A percentile compares a stretch with the other conserved stretches of the same genome.
Evolutionary conservation across 2,888 invertebrate genomes (phyloP).

Genomic region (Tachina grossa): DNA sequence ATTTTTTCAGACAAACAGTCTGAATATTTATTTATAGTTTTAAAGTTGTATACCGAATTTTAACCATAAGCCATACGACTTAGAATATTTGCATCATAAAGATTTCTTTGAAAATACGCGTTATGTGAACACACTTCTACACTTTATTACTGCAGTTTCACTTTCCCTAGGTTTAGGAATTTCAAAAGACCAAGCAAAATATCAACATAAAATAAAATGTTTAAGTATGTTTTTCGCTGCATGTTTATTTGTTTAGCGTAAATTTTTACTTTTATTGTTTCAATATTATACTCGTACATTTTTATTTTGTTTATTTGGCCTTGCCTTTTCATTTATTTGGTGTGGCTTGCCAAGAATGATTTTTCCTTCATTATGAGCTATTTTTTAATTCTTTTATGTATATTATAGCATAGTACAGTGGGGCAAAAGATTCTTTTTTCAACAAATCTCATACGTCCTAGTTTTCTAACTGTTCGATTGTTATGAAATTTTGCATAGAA

Average conservation of each 20-base stretch:
- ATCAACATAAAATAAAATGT: not conserved
- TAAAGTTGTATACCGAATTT: no score
- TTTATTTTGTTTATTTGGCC: conserved; percentile 58
- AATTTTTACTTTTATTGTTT: conserved; percentile 72
- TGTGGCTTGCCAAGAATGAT: conserved; percentile 64
- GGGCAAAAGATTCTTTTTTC: not conserved
- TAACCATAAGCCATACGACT: no score
- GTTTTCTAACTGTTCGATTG: not conserved
- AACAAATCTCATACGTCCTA: not conserved
- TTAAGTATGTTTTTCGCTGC: conserved; percentile 27
- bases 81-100: no score
- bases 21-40: no score
- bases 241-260: conserved; percentile 57
- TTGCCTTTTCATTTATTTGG: conserved; percentile 63
- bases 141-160: not conserved
- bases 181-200: not conserved
- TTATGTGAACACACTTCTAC: not conserved
- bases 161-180: not conserved
- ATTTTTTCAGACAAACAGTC: no score
- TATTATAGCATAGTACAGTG: not conserved
- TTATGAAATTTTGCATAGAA: not conserved
- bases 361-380: conserved; percentile 37
- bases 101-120: no score
- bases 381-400: conserved; percentile 12
- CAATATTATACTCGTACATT: conserved; percentile 43